Evolutionary conservation across 2,888 invertebrate genomes (phyloP).

Genomic region (Carcina quercana): DNA sequence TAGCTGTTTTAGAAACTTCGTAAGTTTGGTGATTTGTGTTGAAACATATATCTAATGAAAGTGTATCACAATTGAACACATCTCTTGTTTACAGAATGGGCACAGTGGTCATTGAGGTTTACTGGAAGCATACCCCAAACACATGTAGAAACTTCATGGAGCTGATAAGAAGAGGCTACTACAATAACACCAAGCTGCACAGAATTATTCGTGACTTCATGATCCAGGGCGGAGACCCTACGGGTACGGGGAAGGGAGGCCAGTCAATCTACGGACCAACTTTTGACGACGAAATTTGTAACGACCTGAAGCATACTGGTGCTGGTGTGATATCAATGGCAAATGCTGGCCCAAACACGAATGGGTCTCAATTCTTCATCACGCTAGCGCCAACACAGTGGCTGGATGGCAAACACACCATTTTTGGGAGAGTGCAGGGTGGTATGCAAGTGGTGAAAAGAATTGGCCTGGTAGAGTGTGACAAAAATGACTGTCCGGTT

Average conservation of each 20-base stretch:
- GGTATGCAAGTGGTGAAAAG: conserved; percentile 95
- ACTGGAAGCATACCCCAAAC: conserved; percentile 99
- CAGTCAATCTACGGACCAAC: conserved; percentile 96
- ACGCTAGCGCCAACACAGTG: conserved; percentile 97
- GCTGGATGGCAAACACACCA: conserved; percentile 97
- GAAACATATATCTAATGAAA: not conserved
- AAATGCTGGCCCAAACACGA: conserved; percentile 96
- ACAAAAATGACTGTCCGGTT: conserved; percentile 92
- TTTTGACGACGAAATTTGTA: conserved; percentile 96
- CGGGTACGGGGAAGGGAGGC: conserved; percentile 97
- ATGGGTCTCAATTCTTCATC: conserved; percentile 99
- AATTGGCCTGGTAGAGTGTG: conserved; percentile 95
- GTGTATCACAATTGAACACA: conserved; percentile 1
- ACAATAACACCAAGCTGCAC: conserved; percentile 97
- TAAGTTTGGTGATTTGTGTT: conserved; percentile 52
- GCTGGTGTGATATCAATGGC: conserved; percentile 97
- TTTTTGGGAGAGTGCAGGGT: conserved; percentile 91
- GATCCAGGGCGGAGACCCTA: conserved; percentile 98
- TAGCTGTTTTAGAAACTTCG: conserved; percentile 89
- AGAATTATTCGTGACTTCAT: conserved; percentile 95
- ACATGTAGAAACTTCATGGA: conserved; percentile 99
- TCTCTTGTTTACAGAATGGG: conserved; percentile 85
- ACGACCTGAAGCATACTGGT: conserved; percentile 96
- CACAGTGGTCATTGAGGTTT: conserved; percentile 91
- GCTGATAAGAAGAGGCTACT: conserved; percentile 93